Evolutionary conservation across 2,797 vertebrate species (phyloP).

Genomic region (Gobionotothen gibberifrons): DNA sequence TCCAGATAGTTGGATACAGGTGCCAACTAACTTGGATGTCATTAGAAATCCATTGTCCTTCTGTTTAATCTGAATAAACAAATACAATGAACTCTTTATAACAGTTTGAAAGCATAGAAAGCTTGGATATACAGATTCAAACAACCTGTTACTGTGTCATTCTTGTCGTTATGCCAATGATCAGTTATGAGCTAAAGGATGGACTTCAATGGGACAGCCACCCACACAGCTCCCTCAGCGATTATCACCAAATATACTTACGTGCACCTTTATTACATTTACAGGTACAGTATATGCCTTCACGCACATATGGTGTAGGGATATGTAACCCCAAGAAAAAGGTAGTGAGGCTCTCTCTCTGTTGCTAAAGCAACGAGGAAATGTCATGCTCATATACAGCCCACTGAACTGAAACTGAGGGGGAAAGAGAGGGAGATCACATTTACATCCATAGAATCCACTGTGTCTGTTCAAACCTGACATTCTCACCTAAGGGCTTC

Average conservation of each 20-base stretch:
- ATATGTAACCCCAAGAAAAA: conserved; percentile 17
- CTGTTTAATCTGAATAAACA: not conserved
- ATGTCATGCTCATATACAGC: conserved; percentile 42
- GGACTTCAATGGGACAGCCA: conserved; percentile 17
- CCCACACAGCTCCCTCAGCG: conserved; percentile 29
- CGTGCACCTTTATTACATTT: not conserved
- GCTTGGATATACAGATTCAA: conserved; percentile 13
- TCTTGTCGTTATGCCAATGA: conserved; percentile 33
- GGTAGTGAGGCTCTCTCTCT: conserved; percentile 5
- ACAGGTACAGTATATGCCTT: not conserved
- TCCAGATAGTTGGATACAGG: conserved; percentile 39
- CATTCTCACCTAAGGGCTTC: conserved; percentile 28
- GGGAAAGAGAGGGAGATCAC: conserved; percentile 24
- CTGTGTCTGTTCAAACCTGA: conserved; percentile 26
- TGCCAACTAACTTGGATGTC: conserved; percentile 55
- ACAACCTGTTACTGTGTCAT: conserved; percentile 11
- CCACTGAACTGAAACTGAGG: conserved; percentile 39
- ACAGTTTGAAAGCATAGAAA: conserved; percentile 3
- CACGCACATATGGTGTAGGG: not conserved
- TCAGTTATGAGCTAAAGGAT: conserved; percentile 26
- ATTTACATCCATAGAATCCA: conserved; percentile 24
- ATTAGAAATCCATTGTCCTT: conserved; percentile 32
- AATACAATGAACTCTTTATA: not conserved
- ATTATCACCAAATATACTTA: conserved; percentile 13
- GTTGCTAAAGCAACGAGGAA: conserved; percentile 71